A percentile compares a stretch with the other conserved stretches of the same genome.
Evolutionary conservation across 2,113 vertebrate genomes (phyloP).

Genomic region (Corydoras maculifer): DNA sequence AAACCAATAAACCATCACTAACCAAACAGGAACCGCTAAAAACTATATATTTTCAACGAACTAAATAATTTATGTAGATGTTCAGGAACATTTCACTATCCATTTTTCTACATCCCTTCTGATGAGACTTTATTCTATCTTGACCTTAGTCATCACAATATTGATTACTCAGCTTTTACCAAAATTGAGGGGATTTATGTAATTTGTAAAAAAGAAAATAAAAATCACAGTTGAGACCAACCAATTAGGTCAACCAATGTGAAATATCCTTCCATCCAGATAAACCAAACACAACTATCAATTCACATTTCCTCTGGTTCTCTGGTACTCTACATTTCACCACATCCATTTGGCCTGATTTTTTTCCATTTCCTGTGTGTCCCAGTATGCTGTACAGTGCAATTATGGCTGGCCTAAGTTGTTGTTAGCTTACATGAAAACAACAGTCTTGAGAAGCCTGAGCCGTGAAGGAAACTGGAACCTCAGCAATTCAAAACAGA

Average conservation of each 20-base stretch:
- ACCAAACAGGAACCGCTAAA: no score
- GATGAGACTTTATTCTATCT: no score
- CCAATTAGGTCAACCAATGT: slow-evolving; percentile 1
- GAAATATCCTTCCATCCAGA: slow-evolving; percentile 17
- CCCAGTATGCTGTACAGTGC: slow-evolving; percentile 22
- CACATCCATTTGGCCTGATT: slow-evolving; percentile 6
- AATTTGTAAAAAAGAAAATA: no score
- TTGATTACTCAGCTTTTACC: no score
- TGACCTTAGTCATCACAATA: no score
- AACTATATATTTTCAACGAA: no score
- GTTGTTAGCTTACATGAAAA: slow-evolving; percentile 32
- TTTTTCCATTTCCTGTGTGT: slow-evolving; percentile 31
- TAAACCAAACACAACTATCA: slow-evolving; percentile 23
- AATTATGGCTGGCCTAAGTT: slow-evolving; percentile 35
- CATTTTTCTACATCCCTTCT: no score
- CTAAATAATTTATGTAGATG: no score
- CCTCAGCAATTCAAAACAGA: slow-evolving; percentile 23
- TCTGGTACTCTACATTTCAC: neutral
- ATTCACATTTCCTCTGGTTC: slow-evolving; percentile 23
- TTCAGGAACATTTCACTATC: no score
- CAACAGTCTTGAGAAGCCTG: slow-evolving; percentile 33
- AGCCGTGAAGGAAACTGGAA: slow-evolving; percentile 28
- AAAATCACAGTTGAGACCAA: no score
- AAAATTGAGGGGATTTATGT: no score
- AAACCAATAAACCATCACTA: no score